Percentiles rank a stretch among this genome's conserved stretches.
Evolutionary conservation across 2,797 vertebrate species (phyloP).

Genomic region (Clarias fuscus): DNA sequence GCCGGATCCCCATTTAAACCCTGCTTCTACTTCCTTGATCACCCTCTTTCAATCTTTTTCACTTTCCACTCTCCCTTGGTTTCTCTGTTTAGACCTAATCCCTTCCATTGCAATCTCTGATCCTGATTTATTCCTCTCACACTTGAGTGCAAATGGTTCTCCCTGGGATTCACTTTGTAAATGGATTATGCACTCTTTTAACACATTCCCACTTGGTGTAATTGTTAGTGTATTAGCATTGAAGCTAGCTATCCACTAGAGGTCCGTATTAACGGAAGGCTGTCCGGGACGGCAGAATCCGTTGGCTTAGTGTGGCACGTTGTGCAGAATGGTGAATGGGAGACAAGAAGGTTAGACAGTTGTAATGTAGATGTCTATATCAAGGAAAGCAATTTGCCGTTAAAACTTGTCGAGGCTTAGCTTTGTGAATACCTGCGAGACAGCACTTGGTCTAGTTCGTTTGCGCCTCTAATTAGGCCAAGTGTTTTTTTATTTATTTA

Average conservation of each 20-base stretch:
- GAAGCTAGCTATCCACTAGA: conserved; percentile 10
- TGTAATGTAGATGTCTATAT: conserved; percentile 20
- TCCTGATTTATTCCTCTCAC: conserved; percentile 29
- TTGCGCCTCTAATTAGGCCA: neutral
- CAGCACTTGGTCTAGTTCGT: neutral
- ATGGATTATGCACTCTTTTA: conserved; percentile 25
- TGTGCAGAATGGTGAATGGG: neutral
- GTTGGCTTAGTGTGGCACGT: conserved; percentile 4
- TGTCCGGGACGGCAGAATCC: neutral
- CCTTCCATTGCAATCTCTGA: conserved; percentile 27
- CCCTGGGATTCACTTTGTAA: conserved; percentile 31
- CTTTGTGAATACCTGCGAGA: conserved; percentile 1
- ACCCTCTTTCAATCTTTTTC: neutral
- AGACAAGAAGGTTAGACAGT: conserved; percentile 19
- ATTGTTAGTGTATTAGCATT: conserved; percentile 21
- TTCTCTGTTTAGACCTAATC: conserved; percentile 29
- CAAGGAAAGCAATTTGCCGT: neutral
- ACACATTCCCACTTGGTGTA: conserved; percentile 13
- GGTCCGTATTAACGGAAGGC: neutral
- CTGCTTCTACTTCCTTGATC: neutral
- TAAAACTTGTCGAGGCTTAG: neutral
- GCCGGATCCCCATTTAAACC: conserved; percentile 34
- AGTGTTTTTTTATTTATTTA: conserved; percentile 1
- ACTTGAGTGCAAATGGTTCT: conserved; percentile 34
- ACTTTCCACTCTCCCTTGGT: neutral